Base-by-base conservation (phyloP, 37 sponge, comb jelly and placozoan species). In the Bolinopsis microptera region DNA sequence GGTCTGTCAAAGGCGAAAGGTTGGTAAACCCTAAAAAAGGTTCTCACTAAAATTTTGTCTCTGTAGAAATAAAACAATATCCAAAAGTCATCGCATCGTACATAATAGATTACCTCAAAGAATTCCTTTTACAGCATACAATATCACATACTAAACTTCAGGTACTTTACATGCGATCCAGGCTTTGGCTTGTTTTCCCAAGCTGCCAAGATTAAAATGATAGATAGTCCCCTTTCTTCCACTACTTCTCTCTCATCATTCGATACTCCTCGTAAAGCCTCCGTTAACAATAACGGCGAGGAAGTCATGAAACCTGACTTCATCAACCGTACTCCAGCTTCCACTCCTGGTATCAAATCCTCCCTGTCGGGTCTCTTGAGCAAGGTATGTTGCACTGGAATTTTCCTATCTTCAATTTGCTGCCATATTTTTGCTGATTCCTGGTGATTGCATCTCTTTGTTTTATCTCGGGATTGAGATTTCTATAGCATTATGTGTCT, bases 1-100 rank as follows among this genome's bases (percentile, higher is more conserved):
- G 98, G 1, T 77, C 94, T 69, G 96, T 98, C 8, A 94, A 96
- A 0, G 98, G 97, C 0, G 94, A 86, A 1, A 86, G 90, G 90
- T 86, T 0, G 39, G 90, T 86, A 61, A 18, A 21, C 16, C 68
- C 68, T 21, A 18, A 61, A n/a, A n/a, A n/a, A n/a, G n/a, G n/a
- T n/a, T n/a, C n/a, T n/a, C n/a, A n/a, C n/a, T n/a, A n/a, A n/a
- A n/a, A n/a, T n/a, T n/a, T n/a, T n/a, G n/a, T n/a, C n/a, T n/a
- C n/a, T n/a, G n/a, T n/a, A n/a, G n/a, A n/a, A n/a, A n/a, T n/a
- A n/a, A n/a, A n/a, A n/a, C n/a, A n/a, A n/a, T n/a, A n/a, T n/a
- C n/a, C n/a, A n/a, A n/a, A n/a, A n/a, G n/a, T n/a, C n/a, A n/a
- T n/a, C n/a, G n/a, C n/a, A n/a, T n/a, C n/a, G n/a, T n/a, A n/a